Evolutionary conservation across 2,888 invertebrate genomes (phyloP).

Genomic region (Octodonta nipae): DNA sequence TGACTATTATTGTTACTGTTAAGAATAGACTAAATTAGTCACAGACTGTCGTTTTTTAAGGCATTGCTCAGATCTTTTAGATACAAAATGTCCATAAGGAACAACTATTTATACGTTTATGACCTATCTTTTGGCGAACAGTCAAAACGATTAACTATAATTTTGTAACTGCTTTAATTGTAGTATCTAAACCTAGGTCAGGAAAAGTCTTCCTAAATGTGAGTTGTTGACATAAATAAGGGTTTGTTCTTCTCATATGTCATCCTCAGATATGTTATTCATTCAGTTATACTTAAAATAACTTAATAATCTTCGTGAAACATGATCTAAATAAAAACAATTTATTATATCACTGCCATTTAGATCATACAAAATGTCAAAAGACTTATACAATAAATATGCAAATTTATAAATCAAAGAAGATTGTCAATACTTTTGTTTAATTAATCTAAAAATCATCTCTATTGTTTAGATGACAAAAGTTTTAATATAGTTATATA

Average conservation of each 20-base stretch:
- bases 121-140: conserved; percentile 12
- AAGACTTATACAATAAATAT: too few relatives aligned
- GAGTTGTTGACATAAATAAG: conserved; percentile 26
- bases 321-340: background rate
- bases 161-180: conserved; percentile 22
- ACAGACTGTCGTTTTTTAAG: conserved; percentile 25
- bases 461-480: too few relatives aligned
- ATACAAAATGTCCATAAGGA: conserved; percentile 18
- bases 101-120: conserved; percentile 24
- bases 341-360: too few relatives aligned
- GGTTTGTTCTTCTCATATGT: conserved; percentile 2
- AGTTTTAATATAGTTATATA: too few relatives aligned
- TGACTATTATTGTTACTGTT: conserved; percentile 34
- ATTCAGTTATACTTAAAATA: background rate
- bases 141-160: conserved; percentile 14
- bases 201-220: conserved; percentile 35
- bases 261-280: background rate
- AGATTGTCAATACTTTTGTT: too few relatives aligned
- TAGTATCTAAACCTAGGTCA: conserved; percentile 25
- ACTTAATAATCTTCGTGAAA: background rate
- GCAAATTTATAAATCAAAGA: too few relatives aligned
- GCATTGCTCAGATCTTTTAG: conserved; percentile 28
- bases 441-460: too few relatives aligned
- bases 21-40: conserved; percentile 27
- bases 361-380: too few relatives aligned